Base-by-base conservation (phyloP, 2,797 vertebrate species). In the Anas georgica region DNA sequence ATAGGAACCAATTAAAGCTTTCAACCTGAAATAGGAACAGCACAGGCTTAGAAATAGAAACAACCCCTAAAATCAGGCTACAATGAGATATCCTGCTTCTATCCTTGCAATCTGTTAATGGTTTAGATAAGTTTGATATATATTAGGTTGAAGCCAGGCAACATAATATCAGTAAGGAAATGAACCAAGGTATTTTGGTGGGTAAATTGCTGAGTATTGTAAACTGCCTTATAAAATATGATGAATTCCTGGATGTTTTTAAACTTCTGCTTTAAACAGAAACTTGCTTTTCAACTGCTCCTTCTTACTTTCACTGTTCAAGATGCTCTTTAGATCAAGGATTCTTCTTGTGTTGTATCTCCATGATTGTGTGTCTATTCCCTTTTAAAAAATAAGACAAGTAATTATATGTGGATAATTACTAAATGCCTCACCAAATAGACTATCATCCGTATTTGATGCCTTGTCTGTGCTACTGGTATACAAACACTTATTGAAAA, bases 1-100 rank as follows among this genome's bases (percentile, higher is more conserved):
- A 23, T 6, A 59, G 15, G 12, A 50, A 46, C 6, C 70, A 91
- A 62, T 6, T 4, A 13, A 81, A 75, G 68, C 21, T 3, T 72
- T 41, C 29, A 43, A 21, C 2, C 6, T 60, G 50, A 84, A 79
- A 50, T 0, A 68, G 6, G 35, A 75, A 81, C 78, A 64, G 3
- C 18, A n/a, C 2, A 56, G 59, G 1, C 1, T 64, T 54, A 52
- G n/a, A 10, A 31, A 23, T 18, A 35, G 17, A 81, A 46, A 2
- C 15, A 4, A 7, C 21, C 17, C 22, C 23, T 18, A 46, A 78
- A 39, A 35, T 33, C 3, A 75, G 12, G 22, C 58, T 23, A 0
- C 16, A 37, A 1, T 23, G 9, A 31, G 14, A 35, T 3, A 25
- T 17, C 60, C 31, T 55, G 41, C 2, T 17, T 26, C 0, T 0